Conservation (phyloP, 2,888 invertebrate species). For the Luperina nickerlii region DNA sequence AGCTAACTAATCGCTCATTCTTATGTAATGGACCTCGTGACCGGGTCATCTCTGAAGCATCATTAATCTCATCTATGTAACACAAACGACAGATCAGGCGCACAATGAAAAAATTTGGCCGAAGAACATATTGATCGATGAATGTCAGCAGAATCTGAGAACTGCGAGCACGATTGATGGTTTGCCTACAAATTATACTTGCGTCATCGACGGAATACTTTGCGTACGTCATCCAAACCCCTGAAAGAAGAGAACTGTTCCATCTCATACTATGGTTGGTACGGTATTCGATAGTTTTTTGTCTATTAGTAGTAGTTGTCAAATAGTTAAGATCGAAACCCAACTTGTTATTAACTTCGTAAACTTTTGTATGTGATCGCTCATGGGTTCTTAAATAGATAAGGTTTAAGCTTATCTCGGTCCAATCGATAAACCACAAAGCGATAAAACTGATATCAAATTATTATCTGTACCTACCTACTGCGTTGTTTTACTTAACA, state of each 20-base stretch:
- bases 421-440: slow-evolving; percentile 33
- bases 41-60: slow-evolving; percentile 37
- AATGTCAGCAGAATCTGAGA: slow-evolving; percentile 13
- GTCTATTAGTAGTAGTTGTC: neutral
- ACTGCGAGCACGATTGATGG: slow-evolving; percentile 33
- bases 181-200: slow-evolving; percentile 2
- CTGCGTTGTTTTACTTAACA: slow-evolving; percentile 32
- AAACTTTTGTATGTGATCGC: neutral
- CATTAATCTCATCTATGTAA: slow-evolving; percentile 47
- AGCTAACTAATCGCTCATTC: slow-evolving; percentile 50
- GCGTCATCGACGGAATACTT: slow-evolving; percentile 31
- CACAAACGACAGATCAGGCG: slow-evolving; percentile 23
- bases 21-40: slow-evolving; percentile 59
- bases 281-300: neutral
- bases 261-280: neutral
- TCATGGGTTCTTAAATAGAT: slow-evolving; percentile 4
- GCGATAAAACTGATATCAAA: slow-evolving; percentile 33
- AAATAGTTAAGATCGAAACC: neutral
- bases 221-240: neutral
- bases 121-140: slow-evolving; percentile 34
- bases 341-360: neutral
- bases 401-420: slow-evolving; percentile 33
- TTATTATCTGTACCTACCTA: slow-evolving; percentile 31
- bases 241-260: neutral
- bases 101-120: slow-evolving; percentile 29